A percentile compares a stretch with the other conserved stretches of the same genome.
These are phyloP conservation scores for Proctacanthus coquilletti DNA, from an alignment of 1,140 invertebrate species.

Conservation along the genomic window DNA sequence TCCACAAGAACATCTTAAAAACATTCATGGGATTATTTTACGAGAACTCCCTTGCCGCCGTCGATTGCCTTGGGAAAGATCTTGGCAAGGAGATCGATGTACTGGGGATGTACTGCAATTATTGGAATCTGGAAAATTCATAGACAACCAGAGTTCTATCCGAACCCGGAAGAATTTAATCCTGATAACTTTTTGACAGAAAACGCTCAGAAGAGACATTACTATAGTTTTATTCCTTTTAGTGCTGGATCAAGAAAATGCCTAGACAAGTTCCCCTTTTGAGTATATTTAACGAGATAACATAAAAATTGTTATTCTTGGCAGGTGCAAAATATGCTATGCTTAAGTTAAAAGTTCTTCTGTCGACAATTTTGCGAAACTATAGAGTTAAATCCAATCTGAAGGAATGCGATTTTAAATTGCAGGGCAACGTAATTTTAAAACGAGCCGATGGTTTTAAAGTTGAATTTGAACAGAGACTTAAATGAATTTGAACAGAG, in stretches of 20 bases:
- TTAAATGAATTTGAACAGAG: no score
- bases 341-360: conserved; percentile 45
- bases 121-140: no score
- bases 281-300: no score
- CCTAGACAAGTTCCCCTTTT: conserved; percentile 45
- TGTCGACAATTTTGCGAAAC: conserved; percentile 44
- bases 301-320: neutral
- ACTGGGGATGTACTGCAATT: conserved; percentile 53
- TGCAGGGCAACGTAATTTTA: conserved; percentile 33
- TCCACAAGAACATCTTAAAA: conserved; percentile 82
- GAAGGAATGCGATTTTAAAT: conserved; percentile 27
- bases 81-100: conserved; percentile 58
- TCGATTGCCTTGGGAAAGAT: conserved; percentile 46
- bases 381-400: conserved; percentile 35
- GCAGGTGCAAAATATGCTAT: conserved; percentile 50
- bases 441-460: conserved; percentile 33
- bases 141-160: conserved; percentile 57
- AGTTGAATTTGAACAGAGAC: conserved; percentile 20
- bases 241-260: conserved; percentile 74
- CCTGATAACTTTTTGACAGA: conserved; percentile 86
- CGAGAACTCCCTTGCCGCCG: conserved; percentile 55
- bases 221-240: conserved; percentile 79
- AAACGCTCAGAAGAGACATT: conserved; percentile 57
- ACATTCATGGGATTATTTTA: conserved; percentile 79
- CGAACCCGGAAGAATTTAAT: conserved; percentile 71